These are phyloP conservation scores for Trichopria drosophilae DNA, from an alignment of 2,888 invertebrate species.

Conservation along the genomic window DNA sequence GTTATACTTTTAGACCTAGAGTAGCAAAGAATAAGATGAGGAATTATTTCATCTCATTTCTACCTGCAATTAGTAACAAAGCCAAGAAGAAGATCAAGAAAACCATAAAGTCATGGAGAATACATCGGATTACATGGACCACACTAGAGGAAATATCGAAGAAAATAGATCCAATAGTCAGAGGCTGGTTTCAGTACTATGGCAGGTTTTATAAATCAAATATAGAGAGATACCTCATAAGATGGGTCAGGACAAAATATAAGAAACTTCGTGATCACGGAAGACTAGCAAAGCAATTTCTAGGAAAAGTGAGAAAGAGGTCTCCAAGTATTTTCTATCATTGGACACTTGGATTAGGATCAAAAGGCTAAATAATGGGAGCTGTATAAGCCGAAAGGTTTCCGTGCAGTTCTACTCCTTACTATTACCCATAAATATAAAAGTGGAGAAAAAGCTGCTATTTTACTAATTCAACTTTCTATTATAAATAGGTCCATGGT, in stretches of 20 bases:
- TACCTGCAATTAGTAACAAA: background rate
- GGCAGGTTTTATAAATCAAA: background rate
- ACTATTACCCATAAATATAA: no score
- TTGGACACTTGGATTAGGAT: no score
- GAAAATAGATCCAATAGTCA: background rate
- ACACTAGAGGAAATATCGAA: background rate
- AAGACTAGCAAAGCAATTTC: no score
- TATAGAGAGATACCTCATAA: background rate
- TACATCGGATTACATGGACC: background rate
- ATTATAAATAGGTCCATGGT: no score
- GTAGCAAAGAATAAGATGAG: background rate
- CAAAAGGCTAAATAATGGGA: no score
- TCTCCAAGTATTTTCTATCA: no score
- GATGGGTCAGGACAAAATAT: conserved; percentile 4
- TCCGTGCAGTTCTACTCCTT: no score
- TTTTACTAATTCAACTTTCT: no score
- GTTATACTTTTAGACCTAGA: conserved; percentile 1
- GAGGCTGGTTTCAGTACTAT: conserved; percentile 1
- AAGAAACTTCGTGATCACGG: background rate
- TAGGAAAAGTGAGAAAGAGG: no score
- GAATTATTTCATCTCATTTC: background rate
- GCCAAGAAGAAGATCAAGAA: background rate
- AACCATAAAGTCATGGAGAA: background rate
- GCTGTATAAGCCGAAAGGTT: no score
- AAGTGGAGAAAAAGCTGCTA: no score